phyloP scores from a whole-genome alignment of 2,113 vertebrate genomes.

The Lophotis ruficrista region DNA sequence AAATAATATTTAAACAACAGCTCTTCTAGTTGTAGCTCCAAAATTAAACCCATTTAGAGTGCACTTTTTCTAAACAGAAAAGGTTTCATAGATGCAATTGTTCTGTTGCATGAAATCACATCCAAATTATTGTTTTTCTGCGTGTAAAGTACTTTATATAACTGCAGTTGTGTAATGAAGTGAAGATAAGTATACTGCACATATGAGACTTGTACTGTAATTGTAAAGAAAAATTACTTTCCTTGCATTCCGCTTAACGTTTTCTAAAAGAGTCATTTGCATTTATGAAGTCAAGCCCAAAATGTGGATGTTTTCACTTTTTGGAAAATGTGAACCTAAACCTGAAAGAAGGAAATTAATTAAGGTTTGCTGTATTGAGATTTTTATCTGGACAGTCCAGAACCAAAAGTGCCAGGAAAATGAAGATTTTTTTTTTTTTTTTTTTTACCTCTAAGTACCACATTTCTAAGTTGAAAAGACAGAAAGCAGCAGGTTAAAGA shows the following conservation, averaged over 20 bases:
- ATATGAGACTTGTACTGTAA: neutral
- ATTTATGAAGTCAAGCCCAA: neutral
- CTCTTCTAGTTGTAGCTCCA: conserved; percentile 39
- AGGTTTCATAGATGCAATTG: neutral
- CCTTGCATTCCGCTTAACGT: neutral
- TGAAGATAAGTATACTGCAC: conserved; percentile 30
- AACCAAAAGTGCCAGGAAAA: neutral
- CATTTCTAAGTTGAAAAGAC: neutral
- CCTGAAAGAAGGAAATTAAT: neutral
- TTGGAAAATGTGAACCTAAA: neutral
- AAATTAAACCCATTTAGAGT: conserved; percentile 64
- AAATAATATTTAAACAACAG: conserved; percentile 31
- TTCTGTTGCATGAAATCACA: conserved; percentile 61
- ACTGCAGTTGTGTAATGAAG: conserved; percentile 40
- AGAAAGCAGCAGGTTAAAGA: neutral
- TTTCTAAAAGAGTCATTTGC: neutral
- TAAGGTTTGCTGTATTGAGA: neutral
- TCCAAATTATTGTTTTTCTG: conserved; percentile 51
- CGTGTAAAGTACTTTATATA: conserved; percentile 33
- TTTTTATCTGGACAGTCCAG: neutral
- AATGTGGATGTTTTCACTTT: neutral
- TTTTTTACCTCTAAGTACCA: neutral
- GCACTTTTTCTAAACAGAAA: conserved; percentile 46
- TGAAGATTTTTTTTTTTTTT: accelerated
- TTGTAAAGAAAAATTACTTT: conserved; percentile 30